Evolutionary conservation across 2,888 invertebrate species (phyloP), one percentile per base, ranked within the genome.

Genomic region (Hyles lineata): DNA sequence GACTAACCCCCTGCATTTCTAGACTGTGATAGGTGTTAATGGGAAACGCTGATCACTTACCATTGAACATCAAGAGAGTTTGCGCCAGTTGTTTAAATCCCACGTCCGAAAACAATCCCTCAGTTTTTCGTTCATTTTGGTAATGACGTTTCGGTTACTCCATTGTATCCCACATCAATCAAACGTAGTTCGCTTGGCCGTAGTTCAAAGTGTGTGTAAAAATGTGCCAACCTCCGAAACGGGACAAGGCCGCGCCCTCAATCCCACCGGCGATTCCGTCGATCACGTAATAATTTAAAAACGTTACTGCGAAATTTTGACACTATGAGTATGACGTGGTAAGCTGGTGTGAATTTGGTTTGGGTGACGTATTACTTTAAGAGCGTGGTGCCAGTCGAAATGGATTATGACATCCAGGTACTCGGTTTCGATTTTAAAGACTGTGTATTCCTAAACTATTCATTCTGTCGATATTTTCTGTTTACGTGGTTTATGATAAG

Each of bases 151-250:
- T 19, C 59, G 5, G 29, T 55, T 52, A 25, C 25, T 50, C 43
- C 23, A 29, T 71, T 50, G 50, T 29, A 71, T 61, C 25, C 62
- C 21, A 25, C 50, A 35, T 61, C 60, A 71, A 71, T 61, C 59
- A 58, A 58, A 58, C 70, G 32, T 43, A 69, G 43, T 62, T 52
- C 61, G 61, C 17, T 88, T 88, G 89, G 89, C 89, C 81, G 82
- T 84, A 84, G 87, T 89, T 90, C 88, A 88, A 88, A 87, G 85
- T 83, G 81, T 86, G 89, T 87, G 90, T 91, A 90, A 92, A 93
- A 92, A 92, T 92, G 91, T 94, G 93, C 94, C 92, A 93, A 93
- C 92, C 88, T 85, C 80, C 87, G 84, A 94, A 92, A 84, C 86
- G 77, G 94, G 89, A 82, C 94, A 94, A 94, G 94, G 94, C 88